A percentile compares a stretch with the other conserved stretches of the same genome.
phyloP scores from a whole-genome alignment of 2,113 vertebrate species.

The Chlorodrepanis virens region DNA sequence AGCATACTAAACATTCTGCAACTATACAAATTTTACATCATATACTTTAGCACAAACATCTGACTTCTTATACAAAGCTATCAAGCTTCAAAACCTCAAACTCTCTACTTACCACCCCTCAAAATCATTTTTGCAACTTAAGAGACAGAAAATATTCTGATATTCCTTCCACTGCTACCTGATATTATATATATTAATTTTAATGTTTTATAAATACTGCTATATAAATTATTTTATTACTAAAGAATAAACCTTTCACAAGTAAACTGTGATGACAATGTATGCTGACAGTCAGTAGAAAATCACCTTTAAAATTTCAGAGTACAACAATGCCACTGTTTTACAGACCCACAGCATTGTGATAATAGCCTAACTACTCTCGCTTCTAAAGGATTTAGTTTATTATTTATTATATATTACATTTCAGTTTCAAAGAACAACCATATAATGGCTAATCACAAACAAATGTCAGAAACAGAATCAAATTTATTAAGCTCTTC shows the following conservation, averaged over 20 bases:
- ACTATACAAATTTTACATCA: background rate
- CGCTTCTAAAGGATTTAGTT: background rate
- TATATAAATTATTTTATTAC: background rate
- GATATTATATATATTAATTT: background rate
- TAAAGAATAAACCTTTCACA: background rate
- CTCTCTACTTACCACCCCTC: background rate
- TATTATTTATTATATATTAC: background rate
- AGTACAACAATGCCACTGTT: background rate
- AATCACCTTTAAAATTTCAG: background rate
- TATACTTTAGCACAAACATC: background rate
- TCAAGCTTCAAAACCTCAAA: background rate
- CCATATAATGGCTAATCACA: background rate
- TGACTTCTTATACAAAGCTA: background rate
- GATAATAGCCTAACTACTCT: background rate
- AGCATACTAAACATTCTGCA: background rate
- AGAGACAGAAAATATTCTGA: background rate
- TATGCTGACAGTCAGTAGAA: background rate
- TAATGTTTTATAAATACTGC: background rate
- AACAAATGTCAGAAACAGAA: background rate
- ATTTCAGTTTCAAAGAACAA: background rate
- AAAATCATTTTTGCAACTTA: background rate
- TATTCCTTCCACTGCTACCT: background rate
- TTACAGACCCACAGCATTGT: background rate
- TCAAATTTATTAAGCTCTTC: background rate
- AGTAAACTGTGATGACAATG: background rate